Conservation (phyloP, 2,888 invertebrate genomes). For the Scaptomyza parva region DNA sequence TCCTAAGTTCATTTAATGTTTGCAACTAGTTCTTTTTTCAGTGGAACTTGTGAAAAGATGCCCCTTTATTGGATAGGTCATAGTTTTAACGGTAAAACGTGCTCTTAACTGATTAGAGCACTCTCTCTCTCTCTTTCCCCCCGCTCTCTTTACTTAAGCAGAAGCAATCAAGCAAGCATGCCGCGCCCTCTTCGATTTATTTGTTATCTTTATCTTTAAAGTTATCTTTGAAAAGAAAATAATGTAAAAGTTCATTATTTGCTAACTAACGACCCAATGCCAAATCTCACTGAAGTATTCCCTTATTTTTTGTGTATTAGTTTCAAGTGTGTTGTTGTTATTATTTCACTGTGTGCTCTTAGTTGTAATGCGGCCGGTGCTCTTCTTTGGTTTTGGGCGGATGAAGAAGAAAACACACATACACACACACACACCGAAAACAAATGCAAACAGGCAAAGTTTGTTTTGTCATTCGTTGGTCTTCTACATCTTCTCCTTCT, state of each 20-base stretch:
- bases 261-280: slow-evolving; percentile 31
- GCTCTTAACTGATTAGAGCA: background rate
- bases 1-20: too few relatives aligned
- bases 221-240: slow-evolving; percentile 11
- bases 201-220: slow-evolving; percentile 12
- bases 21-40: background rate
- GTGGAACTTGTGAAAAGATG: too few relatives aligned
- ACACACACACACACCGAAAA: slow-evolving; percentile 34
- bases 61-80: background rate
- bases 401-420: background rate
- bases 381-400: slow-evolving; percentile 31
- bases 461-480: slow-evolving; percentile 63
- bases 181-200: slow-evolving; percentile 1
- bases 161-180: slow-evolving; percentile 30
- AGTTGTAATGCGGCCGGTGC: slow-evolving; percentile 46
- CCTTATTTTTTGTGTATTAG: slow-evolving; percentile 10
- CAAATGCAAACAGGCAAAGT: slow-evolving; percentile 69
- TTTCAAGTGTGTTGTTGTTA: slow-evolving; percentile 7
- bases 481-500: slow-evolving; percentile 17
- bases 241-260: slow-evolving; percentile 38
- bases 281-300: slow-evolving; percentile 35
- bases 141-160: background rate
- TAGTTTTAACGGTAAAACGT: background rate
- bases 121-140: background rate
- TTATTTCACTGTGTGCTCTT: slow-evolving; percentile 13